Evolutionary conservation across 1,140 invertebrate genomes (phyloP).

Genomic region (Ganaspis sp.): DNA sequence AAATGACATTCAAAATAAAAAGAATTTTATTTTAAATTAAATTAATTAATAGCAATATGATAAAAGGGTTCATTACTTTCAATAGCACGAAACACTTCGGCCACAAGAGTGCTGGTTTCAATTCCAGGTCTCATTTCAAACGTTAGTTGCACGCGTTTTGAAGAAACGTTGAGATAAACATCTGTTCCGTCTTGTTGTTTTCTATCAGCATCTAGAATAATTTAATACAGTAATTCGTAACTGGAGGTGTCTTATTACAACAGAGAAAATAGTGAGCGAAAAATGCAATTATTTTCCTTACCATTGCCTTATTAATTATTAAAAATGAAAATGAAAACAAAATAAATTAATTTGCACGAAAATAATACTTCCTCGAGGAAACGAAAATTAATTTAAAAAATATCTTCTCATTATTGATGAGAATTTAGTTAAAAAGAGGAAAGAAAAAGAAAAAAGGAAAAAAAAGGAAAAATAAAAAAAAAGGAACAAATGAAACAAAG

Average conservation of each 20-base stretch:
- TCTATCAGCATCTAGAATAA: slow-evolving; percentile 76
- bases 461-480: slow-evolving; percentile 46
- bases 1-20: too few species aligned
- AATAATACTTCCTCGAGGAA: too few species aligned
- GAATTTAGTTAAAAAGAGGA: too few species aligned
- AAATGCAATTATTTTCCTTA: too few species aligned
- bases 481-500: too few species aligned
- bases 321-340: too few species aligned
- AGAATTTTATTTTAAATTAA: too few species aligned
- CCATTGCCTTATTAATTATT: too few species aligned
- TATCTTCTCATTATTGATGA: neutral
- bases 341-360: too few species aligned
- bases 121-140: slow-evolving; percentile 81
- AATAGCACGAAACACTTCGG: slow-evolving; percentile 71
- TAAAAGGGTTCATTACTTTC: slow-evolving; percentile 63
- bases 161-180: slow-evolving; percentile 79
- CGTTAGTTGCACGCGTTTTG: slow-evolving; percentile 77
- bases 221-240: neutral
- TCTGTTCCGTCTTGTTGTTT: slow-evolving; percentile 75
- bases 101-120: slow-evolving; percentile 81
- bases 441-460: slow-evolving; percentile 27
- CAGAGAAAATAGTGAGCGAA: too few species aligned
- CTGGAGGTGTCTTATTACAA: neutral
- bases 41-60: too few species aligned
- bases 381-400: too few species aligned